phyloP scores from a whole-genome alignment of 2,888 invertebrate species.

The Apotomis turbidana region DNA sequence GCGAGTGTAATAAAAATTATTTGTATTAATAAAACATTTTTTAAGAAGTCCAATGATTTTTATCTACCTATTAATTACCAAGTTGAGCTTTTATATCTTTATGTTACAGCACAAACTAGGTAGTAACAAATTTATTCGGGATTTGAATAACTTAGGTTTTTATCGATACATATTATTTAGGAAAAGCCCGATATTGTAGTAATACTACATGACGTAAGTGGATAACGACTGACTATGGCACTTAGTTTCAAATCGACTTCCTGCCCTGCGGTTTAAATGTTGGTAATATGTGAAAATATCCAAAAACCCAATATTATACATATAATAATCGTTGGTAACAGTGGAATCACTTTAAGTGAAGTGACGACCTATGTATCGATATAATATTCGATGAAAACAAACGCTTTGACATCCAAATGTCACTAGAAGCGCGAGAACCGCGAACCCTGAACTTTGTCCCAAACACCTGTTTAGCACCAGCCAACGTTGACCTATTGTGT shows the following conservation, averaged over 20 bases:
- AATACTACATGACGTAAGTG: no score
- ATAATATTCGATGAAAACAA: constrained; percentile 5
- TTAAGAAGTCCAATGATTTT: no score
- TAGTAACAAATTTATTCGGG: no score
- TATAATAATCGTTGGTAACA: neutral
- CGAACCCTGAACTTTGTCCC: constrained; percentile 24
- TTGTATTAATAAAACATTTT: no score
- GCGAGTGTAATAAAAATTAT: no score
- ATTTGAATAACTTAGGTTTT: no score
- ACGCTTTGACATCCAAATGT: neutral
- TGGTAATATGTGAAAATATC: neutral
- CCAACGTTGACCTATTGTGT: constrained; percentile 11
- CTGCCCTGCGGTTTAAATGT: constrained; percentile 5
- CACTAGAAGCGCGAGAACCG: constrained; percentile 4
- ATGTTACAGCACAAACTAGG: no score
- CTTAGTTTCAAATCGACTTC: constrained; percentile 2
- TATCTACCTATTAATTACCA: no score
- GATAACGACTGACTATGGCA: neutral
- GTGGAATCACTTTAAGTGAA: neutral
- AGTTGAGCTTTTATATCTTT: no score
- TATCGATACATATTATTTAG: no score
- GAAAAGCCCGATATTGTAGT: no score
- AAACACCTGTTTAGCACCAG: constrained; percentile 27
- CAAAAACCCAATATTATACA: neutral
- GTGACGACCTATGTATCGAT: neutral